Conservation (phyloP, 1,140 invertebrate genomes). For the Micrasema longulum region DNA sequence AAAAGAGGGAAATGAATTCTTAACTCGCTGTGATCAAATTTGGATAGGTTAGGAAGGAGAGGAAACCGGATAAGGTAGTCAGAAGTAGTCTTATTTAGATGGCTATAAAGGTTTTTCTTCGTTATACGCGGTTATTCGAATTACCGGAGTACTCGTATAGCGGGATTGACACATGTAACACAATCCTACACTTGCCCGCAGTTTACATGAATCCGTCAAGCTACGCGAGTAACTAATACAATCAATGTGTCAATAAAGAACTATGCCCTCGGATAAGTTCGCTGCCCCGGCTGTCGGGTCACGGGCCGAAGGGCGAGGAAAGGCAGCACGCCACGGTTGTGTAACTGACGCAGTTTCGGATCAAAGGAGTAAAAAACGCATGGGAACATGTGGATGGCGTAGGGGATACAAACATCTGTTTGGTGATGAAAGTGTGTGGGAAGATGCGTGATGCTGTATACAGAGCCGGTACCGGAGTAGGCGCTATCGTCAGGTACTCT, state of each 20-base stretch:
- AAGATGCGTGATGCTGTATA: too few relatives aligned
- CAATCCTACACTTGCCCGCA: too few relatives aligned
- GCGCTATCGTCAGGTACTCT: too few relatives aligned
- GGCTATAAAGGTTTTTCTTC: too few relatives aligned
- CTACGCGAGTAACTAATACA: slow-evolving; percentile 6
- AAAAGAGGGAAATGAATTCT: too few relatives aligned
- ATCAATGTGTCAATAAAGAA: background rate
- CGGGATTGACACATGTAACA: slow-evolving; percentile 5
- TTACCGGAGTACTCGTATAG: background rate
- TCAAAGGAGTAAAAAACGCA: slow-evolving; percentile 9
- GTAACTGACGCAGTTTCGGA: background rate
- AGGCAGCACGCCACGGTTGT: background rate
- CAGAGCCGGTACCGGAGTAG: too few relatives aligned
- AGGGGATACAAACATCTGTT: slow-evolving; percentile 33
- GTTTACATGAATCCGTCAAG: background rate
- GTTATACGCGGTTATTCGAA: background rate
- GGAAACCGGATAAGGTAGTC: background rate
- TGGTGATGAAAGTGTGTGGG: slow-evolving; percentile 16
- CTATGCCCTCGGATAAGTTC: background rate
- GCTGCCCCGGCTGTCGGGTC: background rate
- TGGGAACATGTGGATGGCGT: slow-evolving; percentile 34
- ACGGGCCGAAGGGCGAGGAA: background rate
- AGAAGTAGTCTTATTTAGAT: background rate
- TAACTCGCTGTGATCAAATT: too few relatives aligned
- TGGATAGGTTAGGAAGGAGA: background rate